These are phyloP conservation scores for Leptopterna dolabrata DNA, from an alignment of 2,888 invertebrate species.

Conservation along the genomic window DNA sequence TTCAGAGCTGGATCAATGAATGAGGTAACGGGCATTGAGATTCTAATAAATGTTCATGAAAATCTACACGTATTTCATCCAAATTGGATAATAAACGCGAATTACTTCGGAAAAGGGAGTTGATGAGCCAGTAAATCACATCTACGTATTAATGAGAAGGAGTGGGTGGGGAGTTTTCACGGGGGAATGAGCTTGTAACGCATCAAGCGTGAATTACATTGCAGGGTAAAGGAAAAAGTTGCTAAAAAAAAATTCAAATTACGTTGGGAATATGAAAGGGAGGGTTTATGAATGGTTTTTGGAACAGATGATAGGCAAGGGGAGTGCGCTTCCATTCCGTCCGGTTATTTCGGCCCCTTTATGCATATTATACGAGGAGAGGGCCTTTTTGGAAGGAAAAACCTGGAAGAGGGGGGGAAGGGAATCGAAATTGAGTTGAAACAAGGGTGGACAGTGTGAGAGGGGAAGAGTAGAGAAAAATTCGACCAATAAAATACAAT, in stretches of 20 bases:
- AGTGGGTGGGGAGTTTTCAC: constrained; percentile 7
- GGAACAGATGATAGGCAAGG: constrained; percentile 29
- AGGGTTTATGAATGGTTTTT: constrained; percentile 19
- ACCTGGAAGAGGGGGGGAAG: not conserved
- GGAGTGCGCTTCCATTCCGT: not conserved
- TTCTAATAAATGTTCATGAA: not conserved
- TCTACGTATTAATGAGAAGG: constrained; percentile 18
- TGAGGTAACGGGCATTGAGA: not conserved
- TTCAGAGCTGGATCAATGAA: no score
- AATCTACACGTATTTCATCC: not conserved
- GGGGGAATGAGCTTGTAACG: constrained; percentile 1
- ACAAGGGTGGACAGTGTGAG: not conserved
- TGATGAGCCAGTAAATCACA: constrained; percentile 34
- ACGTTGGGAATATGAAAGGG: not conserved
- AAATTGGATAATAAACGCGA: constrained; percentile 11
- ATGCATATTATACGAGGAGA: constrained; percentile 30
- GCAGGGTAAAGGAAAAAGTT: not conserved
- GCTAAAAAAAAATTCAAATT: constrained; percentile 11
- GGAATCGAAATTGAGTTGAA: constrained; percentile 3
- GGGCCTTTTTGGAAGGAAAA: not conserved
- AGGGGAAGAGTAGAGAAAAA: not conserved
- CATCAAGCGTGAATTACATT: constrained; percentile 22
- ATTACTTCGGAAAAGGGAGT: constrained; percentile 15
- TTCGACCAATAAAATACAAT: constrained; percentile 25
- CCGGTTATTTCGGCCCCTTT: constrained; percentile 23